Percentiles rank a stretch among this genome's conserved stretches.
These are phyloP conservation scores for Sorex araneus DNA, from an alignment of 2,113 vertebrate genomes.

Conservation along the genomic window DNA sequence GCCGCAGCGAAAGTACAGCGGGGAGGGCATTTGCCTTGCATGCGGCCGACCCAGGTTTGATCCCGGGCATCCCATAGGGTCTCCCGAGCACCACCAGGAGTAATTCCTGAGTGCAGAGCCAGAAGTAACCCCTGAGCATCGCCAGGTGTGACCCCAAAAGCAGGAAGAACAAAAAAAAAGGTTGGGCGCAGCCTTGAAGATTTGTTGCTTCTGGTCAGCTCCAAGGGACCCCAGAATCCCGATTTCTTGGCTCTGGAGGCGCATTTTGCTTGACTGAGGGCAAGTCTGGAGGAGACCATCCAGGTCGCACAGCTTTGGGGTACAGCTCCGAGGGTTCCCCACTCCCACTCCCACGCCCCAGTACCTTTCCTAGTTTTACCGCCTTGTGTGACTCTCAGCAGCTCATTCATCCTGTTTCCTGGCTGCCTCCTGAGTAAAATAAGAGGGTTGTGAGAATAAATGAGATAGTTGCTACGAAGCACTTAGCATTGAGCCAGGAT, in stretches of 20 bases:
- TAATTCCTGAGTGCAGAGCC: too few relatives aligned
- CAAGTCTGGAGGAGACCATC: not conserved
- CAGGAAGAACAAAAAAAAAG: not conserved
- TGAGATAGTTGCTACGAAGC: constrained; percentile 24
- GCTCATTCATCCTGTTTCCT: constrained; percentile 33
- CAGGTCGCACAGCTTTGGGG: not conserved
- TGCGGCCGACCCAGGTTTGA: too few relatives aligned
- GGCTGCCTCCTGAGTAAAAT: constrained; percentile 38
- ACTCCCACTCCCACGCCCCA: too few relatives aligned
- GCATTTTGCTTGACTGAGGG: constrained; percentile 4
- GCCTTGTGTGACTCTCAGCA: not conserved
- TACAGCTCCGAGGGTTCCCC: not conserved
- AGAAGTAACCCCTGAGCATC: too few relatives aligned
- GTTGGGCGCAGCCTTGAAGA: not conserved
- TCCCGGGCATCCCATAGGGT: too few relatives aligned
- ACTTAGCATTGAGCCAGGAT: too few relatives aligned
- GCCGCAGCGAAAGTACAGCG: too few relatives aligned
- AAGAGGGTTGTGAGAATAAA: constrained; percentile 17
- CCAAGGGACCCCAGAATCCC: constrained; percentile 13
- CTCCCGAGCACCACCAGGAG: too few relatives aligned
- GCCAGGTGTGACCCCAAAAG: too few relatives aligned
- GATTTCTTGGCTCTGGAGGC: not conserved
- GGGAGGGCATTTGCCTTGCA: too few relatives aligned
- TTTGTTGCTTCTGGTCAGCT: not conserved
- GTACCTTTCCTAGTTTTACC: not conserved